phyloP scores from a whole-genome alignment of 2,888 invertebrate genomes.

The Drosophila greeni region DNA sequence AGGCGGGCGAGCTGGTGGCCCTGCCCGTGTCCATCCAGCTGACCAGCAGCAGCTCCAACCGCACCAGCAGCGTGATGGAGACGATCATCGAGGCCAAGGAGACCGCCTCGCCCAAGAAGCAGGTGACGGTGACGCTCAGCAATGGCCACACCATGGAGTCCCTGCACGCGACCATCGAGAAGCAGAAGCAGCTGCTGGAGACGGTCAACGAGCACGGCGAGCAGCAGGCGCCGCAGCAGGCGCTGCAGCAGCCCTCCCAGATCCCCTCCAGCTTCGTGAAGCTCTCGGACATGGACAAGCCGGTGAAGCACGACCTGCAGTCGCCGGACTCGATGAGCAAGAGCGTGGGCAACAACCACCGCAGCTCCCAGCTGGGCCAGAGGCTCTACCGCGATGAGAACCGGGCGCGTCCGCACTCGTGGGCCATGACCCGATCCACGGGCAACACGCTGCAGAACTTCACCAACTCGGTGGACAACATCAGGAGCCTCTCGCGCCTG shows the following conservation, averaged over 20 bases:
- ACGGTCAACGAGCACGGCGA: constrained; percentile 77
- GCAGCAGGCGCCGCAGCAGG: constrained; percentile 53
- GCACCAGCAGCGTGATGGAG: constrained; percentile 78
- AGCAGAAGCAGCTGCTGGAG: constrained; percentile 78
- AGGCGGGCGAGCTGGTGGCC: constrained; percentile 42
- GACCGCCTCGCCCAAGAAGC: constrained; percentile 77
- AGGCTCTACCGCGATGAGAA: constrained; percentile 77
- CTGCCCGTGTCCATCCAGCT: constrained; percentile 53
- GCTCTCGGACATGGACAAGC: constrained; percentile 88
- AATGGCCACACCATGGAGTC: constrained; percentile 76
- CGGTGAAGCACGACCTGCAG: constrained; percentile 80
- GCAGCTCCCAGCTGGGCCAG: constrained; percentile 67
- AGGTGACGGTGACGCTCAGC: constrained; percentile 44
- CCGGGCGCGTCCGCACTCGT: constrained; percentile 79
- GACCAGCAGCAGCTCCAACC: constrained; percentile 65
- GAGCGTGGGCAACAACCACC: constrained; percentile 77
- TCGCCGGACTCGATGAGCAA: constrained; percentile 77
- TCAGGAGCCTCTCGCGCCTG: constrained; percentile 81
- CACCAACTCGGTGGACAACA: constrained; percentile 81
- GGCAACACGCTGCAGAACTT: constrained; percentile 80
- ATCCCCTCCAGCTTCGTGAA: constrained; percentile 83
- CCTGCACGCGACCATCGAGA: constrained; percentile 76
- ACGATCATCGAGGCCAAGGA: constrained; percentile 79
- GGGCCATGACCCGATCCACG: constrained; percentile 82
- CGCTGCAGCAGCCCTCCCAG: constrained; percentile 1